Conservation (phyloP, 1,140 invertebrate genomes). For the Sinella curviseta region DNA sequence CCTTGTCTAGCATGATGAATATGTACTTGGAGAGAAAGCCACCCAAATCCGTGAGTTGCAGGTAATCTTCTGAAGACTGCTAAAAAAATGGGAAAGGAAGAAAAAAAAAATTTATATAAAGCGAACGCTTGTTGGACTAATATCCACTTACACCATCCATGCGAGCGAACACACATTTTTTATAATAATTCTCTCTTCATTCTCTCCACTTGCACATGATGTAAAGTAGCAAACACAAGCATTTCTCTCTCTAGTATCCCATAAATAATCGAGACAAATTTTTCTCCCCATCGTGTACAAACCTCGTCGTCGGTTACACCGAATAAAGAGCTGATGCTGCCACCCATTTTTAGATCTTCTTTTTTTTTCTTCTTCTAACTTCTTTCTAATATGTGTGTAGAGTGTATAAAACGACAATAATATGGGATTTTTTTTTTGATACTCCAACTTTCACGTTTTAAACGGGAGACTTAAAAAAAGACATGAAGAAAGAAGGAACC, state of each 20-base stretch:
- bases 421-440: too few relatives aligned
- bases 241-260: background rate
- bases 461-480: too few relatives aligned
- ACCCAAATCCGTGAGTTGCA: slow-evolving; percentile 9
- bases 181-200: background rate
- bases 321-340: background rate
- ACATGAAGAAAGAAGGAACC: too few relatives aligned
- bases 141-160: too few relatives aligned
- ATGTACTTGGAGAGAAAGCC: slow-evolving; percentile 3
- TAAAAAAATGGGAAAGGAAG: background rate
- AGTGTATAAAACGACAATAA: too few relatives aligned
- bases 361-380: background rate
- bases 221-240: background rate
- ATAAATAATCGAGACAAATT: background rate
- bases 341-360: slow-evolving; percentile 3
- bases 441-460: too few relatives aligned
- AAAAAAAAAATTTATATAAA: background rate
- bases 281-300: background rate
- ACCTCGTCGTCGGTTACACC: background rate
- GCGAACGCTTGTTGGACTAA: too few relatives aligned
- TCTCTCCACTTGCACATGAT: background rate
- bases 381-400: too few relatives aligned
- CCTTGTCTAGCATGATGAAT: slow-evolving; percentile 21
- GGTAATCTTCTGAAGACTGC: background rate
- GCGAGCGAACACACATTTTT: background rate